Evolutionary conservation across 2,888 invertebrate genomes (phyloP).

Genomic region (Heliconius sara): DNA sequence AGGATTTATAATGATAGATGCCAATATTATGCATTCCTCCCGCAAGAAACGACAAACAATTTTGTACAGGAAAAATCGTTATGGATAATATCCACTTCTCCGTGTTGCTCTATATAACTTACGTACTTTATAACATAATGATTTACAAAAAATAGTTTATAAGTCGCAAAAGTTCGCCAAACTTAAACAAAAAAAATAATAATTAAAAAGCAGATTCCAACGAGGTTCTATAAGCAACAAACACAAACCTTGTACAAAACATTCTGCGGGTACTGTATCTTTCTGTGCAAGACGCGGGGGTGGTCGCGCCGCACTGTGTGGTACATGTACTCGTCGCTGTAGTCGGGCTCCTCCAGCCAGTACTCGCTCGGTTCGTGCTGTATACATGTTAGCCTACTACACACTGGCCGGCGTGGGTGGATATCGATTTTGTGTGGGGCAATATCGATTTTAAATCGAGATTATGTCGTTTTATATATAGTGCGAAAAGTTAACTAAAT

Average conservation of each 20-base stretch:
- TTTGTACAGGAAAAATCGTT: background rate
- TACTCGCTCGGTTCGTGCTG: slow-evolving; percentile 65
- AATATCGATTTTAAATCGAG: slow-evolving; percentile 2
- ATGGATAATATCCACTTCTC: background rate
- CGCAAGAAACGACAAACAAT: background rate
- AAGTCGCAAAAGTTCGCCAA: too few species aligned
- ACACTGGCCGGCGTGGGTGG: slow-evolving; percentile 38
- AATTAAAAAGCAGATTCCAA: background rate
- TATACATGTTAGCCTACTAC: slow-evolving; percentile 48
- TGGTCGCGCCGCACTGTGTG: slow-evolving; percentile 80
- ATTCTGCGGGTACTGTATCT: slow-evolving; percentile 82
- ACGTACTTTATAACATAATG: background rate
- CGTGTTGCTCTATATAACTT: background rate
- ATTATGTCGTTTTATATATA: too few species aligned
- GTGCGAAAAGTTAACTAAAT: too few species aligned
- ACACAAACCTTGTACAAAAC: slow-evolving; percentile 76
- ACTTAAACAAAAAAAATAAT: background rate
- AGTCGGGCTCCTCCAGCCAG: slow-evolving; percentile 75
- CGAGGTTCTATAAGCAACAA: slow-evolving; percentile 22
- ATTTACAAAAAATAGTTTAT: background rate
- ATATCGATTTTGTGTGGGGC: background rate
- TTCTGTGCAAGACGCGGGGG: slow-evolving; percentile 77
- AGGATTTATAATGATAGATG: too few species aligned
- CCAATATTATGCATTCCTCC: too few species aligned
- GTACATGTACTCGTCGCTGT: slow-evolving; percentile 82